Evolutionary conservation across 2,888 invertebrate genomes (phyloP).

Genomic region (Chymomyza amoena): DNA sequence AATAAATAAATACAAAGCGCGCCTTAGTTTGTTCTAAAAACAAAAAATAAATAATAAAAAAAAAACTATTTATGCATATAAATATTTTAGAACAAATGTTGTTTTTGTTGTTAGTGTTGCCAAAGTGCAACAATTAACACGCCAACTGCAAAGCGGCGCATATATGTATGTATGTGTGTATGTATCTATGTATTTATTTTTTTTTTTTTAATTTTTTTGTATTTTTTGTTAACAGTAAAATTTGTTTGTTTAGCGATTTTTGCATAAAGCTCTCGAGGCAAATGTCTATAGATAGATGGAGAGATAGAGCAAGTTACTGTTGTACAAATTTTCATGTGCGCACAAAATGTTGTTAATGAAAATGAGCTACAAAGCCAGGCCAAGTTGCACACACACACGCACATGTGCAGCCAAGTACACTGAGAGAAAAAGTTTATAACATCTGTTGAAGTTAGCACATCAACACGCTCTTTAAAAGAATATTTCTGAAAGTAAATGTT

Average conservation of each 20-base stretch:
- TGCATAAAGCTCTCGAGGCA: slow-evolving; percentile 36
- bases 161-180: background rate
- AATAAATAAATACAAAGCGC: slow-evolving; percentile 52
- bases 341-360: slow-evolving; percentile 69
- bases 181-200: background rate
- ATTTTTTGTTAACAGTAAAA: slow-evolving; percentile 63
- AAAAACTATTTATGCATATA: slow-evolving; percentile 27
- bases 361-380: slow-evolving; percentile 69
- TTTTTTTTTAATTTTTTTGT: background rate
- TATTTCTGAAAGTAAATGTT: no score
- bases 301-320: slow-evolving; percentile 52
- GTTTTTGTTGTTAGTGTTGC: slow-evolving; percentile 29
- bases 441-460: no score
- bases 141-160: slow-evolving; percentile 50
- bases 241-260: slow-evolving; percentile 68
- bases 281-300: slow-evolving; percentile 6
- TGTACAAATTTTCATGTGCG: slow-evolving; percentile 54
- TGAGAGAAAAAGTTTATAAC: no score
- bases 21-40: slow-evolving; percentile 49
- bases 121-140: slow-evolving; percentile 72
- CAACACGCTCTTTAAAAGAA: no score
- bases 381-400: slow-evolving; percentile 25
- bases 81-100: slow-evolving; percentile 21
- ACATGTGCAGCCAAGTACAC: background rate
- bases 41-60: background rate